phyloP scores from a whole-genome alignment of 1,140 invertebrate species.

The Calephelis nemesis region DNA sequence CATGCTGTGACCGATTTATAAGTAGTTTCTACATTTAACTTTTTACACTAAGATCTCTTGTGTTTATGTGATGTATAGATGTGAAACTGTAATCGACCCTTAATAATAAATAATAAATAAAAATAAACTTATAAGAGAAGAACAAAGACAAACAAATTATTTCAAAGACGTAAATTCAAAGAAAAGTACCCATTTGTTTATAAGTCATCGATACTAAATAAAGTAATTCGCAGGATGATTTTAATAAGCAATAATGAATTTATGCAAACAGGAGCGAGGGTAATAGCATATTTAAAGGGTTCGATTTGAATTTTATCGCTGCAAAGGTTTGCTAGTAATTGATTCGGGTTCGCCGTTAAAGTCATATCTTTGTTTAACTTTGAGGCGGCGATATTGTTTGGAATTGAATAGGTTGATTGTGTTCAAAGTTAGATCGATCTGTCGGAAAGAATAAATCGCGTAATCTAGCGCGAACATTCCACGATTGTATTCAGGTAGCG shows the following conservation, averaged over 20 bases:
- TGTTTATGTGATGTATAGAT: too few relatives aligned
- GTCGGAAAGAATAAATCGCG: slow-evolving; percentile 43
- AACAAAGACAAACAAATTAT: too few relatives aligned
- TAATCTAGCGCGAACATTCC: slow-evolving; percentile 47
- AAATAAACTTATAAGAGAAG: too few relatives aligned
- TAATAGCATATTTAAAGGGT: neutral
- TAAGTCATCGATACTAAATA: neutral
- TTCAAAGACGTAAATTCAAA: too few relatives aligned
- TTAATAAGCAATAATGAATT: slow-evolving; percentile 6
- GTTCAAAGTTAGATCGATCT: slow-evolving; percentile 39
- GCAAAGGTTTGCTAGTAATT: slow-evolving; percentile 4
- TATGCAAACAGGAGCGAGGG: neutral
- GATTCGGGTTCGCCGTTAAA: slow-evolving; percentile 1
- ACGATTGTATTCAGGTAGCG: slow-evolving; percentile 42
- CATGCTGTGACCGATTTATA: too few relatives aligned
- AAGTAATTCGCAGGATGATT: neutral
- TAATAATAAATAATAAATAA: too few relatives aligned
- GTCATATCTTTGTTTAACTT: slow-evolving; percentile 16
- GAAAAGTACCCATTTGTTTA: too few relatives aligned
- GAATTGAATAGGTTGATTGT: slow-evolving; percentile 28
- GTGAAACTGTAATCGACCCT: too few relatives aligned
- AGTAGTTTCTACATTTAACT: too few relatives aligned
- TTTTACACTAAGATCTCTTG: too few relatives aligned
- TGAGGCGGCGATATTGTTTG: slow-evolving; percentile 16
- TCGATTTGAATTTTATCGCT: slow-evolving; percentile 9